Evolutionary conservation across 2,888 invertebrate genomes (phyloP), one percentile per base, ranked within the genome.

Genomic region (Melinaea marsaeus): DNA sequence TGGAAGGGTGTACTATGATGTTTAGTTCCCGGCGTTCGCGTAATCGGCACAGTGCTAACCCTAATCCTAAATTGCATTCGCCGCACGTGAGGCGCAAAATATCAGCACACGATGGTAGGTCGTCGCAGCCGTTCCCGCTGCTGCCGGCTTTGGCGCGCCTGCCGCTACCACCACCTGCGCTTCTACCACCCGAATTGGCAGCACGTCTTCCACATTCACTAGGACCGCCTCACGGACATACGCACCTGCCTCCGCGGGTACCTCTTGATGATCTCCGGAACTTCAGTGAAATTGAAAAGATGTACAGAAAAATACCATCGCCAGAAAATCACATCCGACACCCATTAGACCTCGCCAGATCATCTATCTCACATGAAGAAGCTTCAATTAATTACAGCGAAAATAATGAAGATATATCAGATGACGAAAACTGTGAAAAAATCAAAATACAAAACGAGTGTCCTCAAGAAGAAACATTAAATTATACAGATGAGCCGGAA

Each of bases 1-100:
- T 99, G 57, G 97, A 97, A 79, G 98, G 98, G 48, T 99, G 99
- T 89, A 98, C 96, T 76, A 98, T 98, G 97, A 97, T 98, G 95
- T 99, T 99, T 88, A 98, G 98, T 88, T 98, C 98, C 65, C 93
- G 98, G 63, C 93, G 99, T 64, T 98, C 97, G 69, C 93, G 99
- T 61, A 99, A 99, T 81, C 93, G 99, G 35, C 99, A 99, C 90
- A 97, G 97, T 86, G 98, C 98, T 60, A 99, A 99, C 85, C 98
- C 98, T 1, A 99, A 99, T 85, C 98, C 98, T 0, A 99, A 98
- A 86, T 88, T 99, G 60, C 98, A 99, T 86, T 97, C 98, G 72
- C 97, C 98, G n/a, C 97, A 98, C 83, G 93, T 97, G 71, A 92
- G 98, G 61, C 93, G 98, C 71, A 98, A 98, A 90, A 97, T 97